Base-by-base conservation (phyloP, 2,113 vertebrate species). In the Ceuthmochares aereus region DNA sequence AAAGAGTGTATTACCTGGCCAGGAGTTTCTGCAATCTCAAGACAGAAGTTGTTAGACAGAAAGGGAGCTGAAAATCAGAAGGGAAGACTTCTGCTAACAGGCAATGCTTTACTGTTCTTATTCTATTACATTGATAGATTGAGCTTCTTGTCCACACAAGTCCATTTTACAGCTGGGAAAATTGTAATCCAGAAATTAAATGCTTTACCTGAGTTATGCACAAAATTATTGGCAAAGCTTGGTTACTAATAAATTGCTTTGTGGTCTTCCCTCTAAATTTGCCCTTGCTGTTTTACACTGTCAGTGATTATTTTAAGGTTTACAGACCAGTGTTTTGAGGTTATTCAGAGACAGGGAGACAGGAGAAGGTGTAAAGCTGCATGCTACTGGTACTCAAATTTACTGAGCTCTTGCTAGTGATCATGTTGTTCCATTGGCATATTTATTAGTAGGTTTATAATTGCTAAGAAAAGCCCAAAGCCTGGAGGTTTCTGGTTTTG, bases 141-240 rank as follows among this genome's bases (percentile, higher is more conserved):
- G 34, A 75, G 14, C 37, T 11, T 51, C 7, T 49, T 74, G 17
- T 42, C 29, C 37, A 26, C 26, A 17, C 18, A 12, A 59, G 51
- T 42, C 52, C 43, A 13, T 66, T 64, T 64, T 64, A 55, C 40
- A 51, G 21, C 36, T 70, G 34, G 37, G 60, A 59, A 82, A 79
- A 69, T 43, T 29, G 23, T 54, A 80, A 59, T 73, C 30, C 18
- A 40, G 40, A 62, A 70, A 26, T 42, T 5, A 67, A 72, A 32
- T 1, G 2, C 26, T 40, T 73, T 84, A 59, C 18, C 25, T 0
- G 10, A 49, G 47, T 63, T 72, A 14, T 20, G 20, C 0, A 2
- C 56, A 62, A 84, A 70, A 29, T 42, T 12, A 45, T 27, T 34
- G 75, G 52, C 25, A n/a, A 55, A 60, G 29, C 25, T 54, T 59